These are phyloP conservation scores for Sebastes minor DNA, from an alignment of 2,797 vertebrate genomes.

Conservation along the genomic window DNA sequence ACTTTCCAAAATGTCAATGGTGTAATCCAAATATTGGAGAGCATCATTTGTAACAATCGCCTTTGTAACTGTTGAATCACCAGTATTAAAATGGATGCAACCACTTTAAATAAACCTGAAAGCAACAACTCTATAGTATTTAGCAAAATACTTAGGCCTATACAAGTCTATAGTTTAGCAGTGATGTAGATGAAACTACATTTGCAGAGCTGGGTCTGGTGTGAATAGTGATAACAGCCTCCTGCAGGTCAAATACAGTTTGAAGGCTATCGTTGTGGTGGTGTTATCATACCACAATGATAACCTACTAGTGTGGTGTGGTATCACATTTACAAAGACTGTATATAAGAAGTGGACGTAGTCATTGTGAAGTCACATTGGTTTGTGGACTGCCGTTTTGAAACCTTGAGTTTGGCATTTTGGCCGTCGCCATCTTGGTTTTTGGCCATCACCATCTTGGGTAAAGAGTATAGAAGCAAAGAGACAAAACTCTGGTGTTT, in stretches of 20 bases:
- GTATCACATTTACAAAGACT: not conserved
- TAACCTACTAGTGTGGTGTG: not conserved
- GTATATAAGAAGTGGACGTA: too few relatives aligned
- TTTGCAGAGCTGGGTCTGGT: not conserved
- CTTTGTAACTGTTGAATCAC: too few relatives aligned
- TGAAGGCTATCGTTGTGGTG: not conserved
- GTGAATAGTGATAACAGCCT: not conserved
- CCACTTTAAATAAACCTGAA: not conserved
- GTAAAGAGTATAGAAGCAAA: too few relatives aligned
- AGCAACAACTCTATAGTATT: not conserved
- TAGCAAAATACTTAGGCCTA: not conserved
- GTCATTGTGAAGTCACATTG: too few relatives aligned
- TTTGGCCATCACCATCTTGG: too few relatives aligned
- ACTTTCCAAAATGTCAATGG: slow-evolving; percentile 23
- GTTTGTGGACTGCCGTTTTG: too few relatives aligned
- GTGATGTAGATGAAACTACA: not conserved
- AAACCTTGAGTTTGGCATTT: too few relatives aligned
- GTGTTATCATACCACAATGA: not conserved
- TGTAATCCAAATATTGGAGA: slow-evolving; percentile 1
- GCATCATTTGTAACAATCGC: not conserved
- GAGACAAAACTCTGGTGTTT: too few relatives aligned
- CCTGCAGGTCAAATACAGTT: not conserved
- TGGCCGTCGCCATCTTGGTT: too few relatives aligned
- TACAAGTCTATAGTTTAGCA: not conserved
- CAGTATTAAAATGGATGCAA: not conserved